Evolutionary conservation across 2,797 vertebrate genomes (phyloP), one percentile per base, ranked within the genome.

Genomic region (Podarcis siculus): DNA sequence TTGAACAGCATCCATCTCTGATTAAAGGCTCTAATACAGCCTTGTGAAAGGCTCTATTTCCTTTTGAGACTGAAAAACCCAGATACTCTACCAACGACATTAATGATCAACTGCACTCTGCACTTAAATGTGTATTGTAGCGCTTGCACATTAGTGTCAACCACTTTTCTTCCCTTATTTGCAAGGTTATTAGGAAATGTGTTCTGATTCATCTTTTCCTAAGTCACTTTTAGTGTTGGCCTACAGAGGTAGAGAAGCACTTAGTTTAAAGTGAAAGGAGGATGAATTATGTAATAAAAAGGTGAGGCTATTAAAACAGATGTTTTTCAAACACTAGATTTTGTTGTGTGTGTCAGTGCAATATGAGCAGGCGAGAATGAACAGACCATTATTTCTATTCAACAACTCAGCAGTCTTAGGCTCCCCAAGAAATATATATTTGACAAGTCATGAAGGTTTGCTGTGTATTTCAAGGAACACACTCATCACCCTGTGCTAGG

Each of bases 251-350:
- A 85, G 15, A 71, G 2, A 79, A 12, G 80, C 27, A 23, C 73
- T 3, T 32, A 0, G 72, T 15, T 82, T 84, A 89, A 92, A 82
- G 79, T 87, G 90, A 94, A 91, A 92, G 93, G 93, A 90, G 90
- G 92, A 94, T 94, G 95, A 93, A 92, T 92, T 86, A 92, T 93
- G 69, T 42, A 91, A 93, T 95, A 80, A 79, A 92, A 91, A 89
- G 25, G 55, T 85, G 35, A 37, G 55, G 7, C 49, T n/a, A 77
- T 45, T 86, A 81, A 91, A 90, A 79, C 2, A 71, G 27, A 69
- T 8, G 58, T 19, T 37, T 83, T 72, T 83, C 82, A 83, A 23
- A 35, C 35, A 15, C 13, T 86, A 80, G 30, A 19, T 85, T 77
- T 80, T 25, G 32, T 80, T 75, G 73, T 64, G 15, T 61, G 45